phyloP scores from a whole-genome alignment of 1,140 invertebrate genomes.

The Drosophila arizonae region DNA sequence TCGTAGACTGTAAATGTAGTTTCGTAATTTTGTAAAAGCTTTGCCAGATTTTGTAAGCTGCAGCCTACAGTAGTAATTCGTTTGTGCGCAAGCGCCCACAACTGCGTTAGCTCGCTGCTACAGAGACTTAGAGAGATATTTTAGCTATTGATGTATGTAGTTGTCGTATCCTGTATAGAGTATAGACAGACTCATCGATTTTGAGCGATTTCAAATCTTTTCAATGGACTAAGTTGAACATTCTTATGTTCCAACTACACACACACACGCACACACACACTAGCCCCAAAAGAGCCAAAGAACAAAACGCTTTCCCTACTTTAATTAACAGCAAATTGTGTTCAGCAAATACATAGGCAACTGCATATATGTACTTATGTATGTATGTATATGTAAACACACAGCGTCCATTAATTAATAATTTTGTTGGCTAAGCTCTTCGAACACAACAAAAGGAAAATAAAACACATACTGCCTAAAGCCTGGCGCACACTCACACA shows the following conservation, averaged over 20 bases:
- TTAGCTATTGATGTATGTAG: constrained; percentile 41
- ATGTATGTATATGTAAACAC: constrained; percentile 10
- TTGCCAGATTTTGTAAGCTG: constrained; percentile 62
- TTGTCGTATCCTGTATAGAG: constrained; percentile 46
- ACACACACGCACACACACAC: not conserved
- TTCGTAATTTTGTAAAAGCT: constrained; percentile 79
- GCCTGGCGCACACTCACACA: constrained; percentile 26
- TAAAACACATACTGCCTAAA: constrained; percentile 62
- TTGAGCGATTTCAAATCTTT: constrained; percentile 59
- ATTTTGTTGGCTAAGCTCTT: constrained; percentile 14
- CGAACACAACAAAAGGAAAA: not conserved
- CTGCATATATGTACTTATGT: not conserved
- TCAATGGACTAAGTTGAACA: constrained; percentile 78
- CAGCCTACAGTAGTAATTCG: constrained; percentile 48
- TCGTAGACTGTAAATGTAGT: constrained; percentile 68
- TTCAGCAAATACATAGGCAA: constrained; percentile 46
- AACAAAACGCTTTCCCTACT: constrained; percentile 7
- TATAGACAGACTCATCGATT: constrained; percentile 42
- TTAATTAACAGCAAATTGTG: constrained; percentile 56
- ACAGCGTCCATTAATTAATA: constrained; percentile 38
- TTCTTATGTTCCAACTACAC: constrained; percentile 50
- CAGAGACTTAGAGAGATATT: constrained; percentile 33
- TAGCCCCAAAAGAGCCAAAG: not conserved
- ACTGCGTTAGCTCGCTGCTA: not conserved
- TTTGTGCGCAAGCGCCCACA: constrained; percentile 37